Conservation (phyloP, 2,113 vertebrate species). For the Ictidomys tridecemlineatus region DNA sequence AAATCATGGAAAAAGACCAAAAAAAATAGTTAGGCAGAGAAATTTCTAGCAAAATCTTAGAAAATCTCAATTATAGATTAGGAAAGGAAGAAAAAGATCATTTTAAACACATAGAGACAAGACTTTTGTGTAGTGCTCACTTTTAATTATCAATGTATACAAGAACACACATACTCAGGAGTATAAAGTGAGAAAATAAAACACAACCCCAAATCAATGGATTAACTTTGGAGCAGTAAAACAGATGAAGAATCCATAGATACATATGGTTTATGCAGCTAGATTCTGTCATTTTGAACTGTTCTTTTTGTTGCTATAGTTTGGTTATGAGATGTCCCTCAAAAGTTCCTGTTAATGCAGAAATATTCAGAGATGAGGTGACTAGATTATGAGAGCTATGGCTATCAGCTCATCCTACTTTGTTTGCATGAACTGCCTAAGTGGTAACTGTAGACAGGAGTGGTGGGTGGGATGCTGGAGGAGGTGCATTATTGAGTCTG, state of each 20-base stretch:
- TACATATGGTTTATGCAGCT: neutral
- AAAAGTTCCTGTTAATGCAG: no score
- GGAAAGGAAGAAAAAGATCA: neutral
- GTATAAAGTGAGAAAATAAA: neutral
- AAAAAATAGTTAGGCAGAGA: conserved; percentile 12
- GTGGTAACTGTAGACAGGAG: no score
- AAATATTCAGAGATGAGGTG: no score
- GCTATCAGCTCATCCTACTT: no score
- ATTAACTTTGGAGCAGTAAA: neutral
- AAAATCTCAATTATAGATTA: neutral
- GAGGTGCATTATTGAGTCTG: no score
- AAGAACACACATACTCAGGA: neutral
- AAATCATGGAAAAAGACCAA: neutral
- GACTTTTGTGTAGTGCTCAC: neutral
- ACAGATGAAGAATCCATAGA: neutral
- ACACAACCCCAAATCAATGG: neutral
- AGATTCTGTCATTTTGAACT: neutral
- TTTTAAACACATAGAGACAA: conserved; percentile 15
- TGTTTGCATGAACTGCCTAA: no score
- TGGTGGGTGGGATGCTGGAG: no score
- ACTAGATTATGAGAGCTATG: no score
- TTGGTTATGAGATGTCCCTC: no score
- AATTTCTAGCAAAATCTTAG: neutral
- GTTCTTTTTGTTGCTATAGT: neutral
- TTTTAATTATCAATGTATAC: neutral